Evolutionary conservation across 2,888 invertebrate species (phyloP), one percentile per base, ranked within the genome.

Genomic region (Drosophila koepferae): DNA sequence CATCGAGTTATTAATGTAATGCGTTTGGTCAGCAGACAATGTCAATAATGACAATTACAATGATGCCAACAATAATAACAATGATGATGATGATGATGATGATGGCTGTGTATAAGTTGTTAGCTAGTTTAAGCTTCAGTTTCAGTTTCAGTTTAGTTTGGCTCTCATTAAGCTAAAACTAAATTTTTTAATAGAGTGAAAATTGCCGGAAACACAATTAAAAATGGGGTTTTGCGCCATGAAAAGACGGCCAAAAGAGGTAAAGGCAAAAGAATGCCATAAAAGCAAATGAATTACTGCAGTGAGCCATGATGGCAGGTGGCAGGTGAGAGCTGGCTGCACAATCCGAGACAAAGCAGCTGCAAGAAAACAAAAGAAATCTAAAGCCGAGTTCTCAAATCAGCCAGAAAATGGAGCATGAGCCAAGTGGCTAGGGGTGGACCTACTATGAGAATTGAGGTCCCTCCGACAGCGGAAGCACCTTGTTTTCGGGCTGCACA

Each of bases 181-280:
- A 71, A 74, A 86, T 78, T 88, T 86, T 88, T 81, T 77, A 89
- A 90, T 86, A 71, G 84, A 90, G 77, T 83, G 89, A 81, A 86
- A 86, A 90, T 90, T 81, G 67, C 84, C 86, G 90, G 86, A 86
- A 86, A 79, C 81, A 81, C 90, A 90, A 90, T 90, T 88, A 82
- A 86, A 80, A 78, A 71, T 71, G 66, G 75, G 70, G 77, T 51
- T 67, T 44, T 62, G 46, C 40, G 63, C 49, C 62, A 63, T 67
- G 43, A 60, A 56, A 70, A 63, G 67, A 38, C 51, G 59, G 43
- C 48, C 43, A 3, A 56, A 74, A 70, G 53, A 63, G 23, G 20
- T 34, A 56, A 55, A 36, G 48, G 20, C 10, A 55, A 63, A 56
- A 56, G 41, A 31, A 43, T 44, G 49, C 28, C 43, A 61, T 62